Percentiles rank a stretch among this genome's conserved stretches.
phyloP scores from a whole-genome alignment of 92 coral and sea anemone genomes.

The Phymanthus crucifer region DNA sequence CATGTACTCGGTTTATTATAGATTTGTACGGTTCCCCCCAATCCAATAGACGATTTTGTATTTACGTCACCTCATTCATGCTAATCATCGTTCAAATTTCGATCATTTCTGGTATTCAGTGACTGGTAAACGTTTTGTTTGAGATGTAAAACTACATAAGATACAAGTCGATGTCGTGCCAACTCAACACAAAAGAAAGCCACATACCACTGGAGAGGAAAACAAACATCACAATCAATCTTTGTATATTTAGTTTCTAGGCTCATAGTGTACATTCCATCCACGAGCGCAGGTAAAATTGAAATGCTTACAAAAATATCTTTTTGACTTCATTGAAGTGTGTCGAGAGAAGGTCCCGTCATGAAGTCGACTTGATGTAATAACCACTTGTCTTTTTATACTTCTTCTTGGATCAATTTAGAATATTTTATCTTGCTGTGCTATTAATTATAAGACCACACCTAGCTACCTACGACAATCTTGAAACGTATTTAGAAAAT shows the following conservation, averaged over 20 bases:
- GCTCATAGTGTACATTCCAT: background rate
- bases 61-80: slow-evolving; percentile 12
- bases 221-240: background rate
- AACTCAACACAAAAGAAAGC: background rate
- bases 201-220: background rate
- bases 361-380: background rate
- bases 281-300: background rate
- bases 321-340: slow-evolving; percentile 17
- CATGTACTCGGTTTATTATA: background rate
- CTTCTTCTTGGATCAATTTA: background rate
- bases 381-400: background rate
- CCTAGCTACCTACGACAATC: background rate
- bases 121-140: slow-evolving; percentile 12
- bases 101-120: slow-evolving; percentile 21
- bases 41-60: background rate
- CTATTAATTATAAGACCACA: background rate
- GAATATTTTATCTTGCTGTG: background rate
- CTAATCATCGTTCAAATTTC: slow-evolving; percentile 21
- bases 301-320: slow-evolving; percentile 5
- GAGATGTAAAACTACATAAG: background rate
- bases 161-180: background rate
- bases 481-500: background rate
- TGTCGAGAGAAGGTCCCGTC: slow-evolving; percentile 16
- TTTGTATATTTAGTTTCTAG: background rate
- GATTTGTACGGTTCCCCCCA: background rate